A percentile compares a stretch with the other conserved stretches of the same genome.
Evolutionary conservation across 2,113 vertebrate species (phyloP).

Genomic region (Bagarius yarrelli): DNA sequence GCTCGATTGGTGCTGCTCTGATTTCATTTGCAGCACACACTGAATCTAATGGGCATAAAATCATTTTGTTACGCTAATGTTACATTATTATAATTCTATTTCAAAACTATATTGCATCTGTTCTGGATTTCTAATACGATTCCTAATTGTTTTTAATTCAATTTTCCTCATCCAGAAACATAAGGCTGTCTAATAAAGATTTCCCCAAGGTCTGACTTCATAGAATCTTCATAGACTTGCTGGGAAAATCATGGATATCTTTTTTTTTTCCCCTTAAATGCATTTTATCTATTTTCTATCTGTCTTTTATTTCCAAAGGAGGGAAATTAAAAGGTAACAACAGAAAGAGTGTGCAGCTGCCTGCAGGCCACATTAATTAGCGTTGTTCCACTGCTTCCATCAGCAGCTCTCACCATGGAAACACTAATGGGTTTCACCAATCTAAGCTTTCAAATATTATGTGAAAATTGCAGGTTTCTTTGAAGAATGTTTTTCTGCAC

Average conservation of each 20-base stretch:
- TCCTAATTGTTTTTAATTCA: not conserved
- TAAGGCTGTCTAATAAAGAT: not conserved
- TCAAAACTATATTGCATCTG: not conserved
- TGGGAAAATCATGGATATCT: conserved; percentile 16
- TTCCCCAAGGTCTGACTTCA: not conserved
- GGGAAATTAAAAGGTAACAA: conserved; percentile 42
- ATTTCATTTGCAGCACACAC: conserved; percentile 10
- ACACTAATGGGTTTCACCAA: conserved; percentile 30
- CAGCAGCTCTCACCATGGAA: conserved; percentile 40
- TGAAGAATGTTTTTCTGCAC: not conserved
- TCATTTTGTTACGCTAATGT: not conserved
- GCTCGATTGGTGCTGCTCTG: not conserved
- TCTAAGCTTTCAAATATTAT: conserved; percentile 33
- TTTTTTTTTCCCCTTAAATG: conserved; percentile 24
- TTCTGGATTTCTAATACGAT: not conserved
- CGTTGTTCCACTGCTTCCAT: conserved; percentile 33
- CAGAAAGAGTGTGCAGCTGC: conserved; percentile 38
- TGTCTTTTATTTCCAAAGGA: conserved; percentile 43
- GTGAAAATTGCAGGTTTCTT: conserved; percentile 25
- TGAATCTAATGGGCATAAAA: not conserved
- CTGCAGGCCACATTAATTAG: conserved; percentile 39
- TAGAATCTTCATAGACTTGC: conserved; percentile 27
- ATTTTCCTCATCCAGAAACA: not conserved
- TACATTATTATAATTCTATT: not conserved
- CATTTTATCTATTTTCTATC: conserved; percentile 32